Evolutionary conservation across 2,113 vertebrate species (phyloP).

Genomic region (Bombycilla garrulus): DNA sequence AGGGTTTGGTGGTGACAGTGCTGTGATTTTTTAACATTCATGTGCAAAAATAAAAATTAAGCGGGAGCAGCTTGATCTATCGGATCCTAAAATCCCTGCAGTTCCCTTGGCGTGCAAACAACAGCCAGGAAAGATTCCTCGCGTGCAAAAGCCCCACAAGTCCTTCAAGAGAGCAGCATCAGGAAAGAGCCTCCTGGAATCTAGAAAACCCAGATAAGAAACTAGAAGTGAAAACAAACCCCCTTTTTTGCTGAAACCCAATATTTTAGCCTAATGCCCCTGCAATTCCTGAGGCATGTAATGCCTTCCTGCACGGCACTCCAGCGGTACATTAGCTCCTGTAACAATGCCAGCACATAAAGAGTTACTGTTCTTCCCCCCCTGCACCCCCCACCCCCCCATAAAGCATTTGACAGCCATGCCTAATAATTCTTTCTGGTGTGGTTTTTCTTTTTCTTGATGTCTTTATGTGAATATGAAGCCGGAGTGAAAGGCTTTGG

Average conservation of each 20-base stretch:
- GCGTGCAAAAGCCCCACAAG: neutral
- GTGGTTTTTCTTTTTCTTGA: slow-evolving; percentile 89
- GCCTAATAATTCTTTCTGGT: slow-evolving; percentile 98
- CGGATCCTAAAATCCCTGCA: neutral
- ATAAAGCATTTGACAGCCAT: slow-evolving; percentile 95
- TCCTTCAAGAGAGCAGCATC: neutral
- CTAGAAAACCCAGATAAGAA: neutral
- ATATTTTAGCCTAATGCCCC: neutral
- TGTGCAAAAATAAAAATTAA: neutral
- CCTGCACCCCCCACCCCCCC: neutral
- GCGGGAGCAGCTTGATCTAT: neutral
- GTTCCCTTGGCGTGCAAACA: neutral
- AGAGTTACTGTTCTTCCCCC: slow-evolving; percentile 68
- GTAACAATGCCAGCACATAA: slow-evolving; percentile 62
- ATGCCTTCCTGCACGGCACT: slow-evolving; percentile 1
- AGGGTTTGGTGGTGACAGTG: neutral
- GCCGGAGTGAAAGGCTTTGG: slow-evolving; percentile 88
- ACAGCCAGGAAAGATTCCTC: neutral
- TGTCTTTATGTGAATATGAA: slow-evolving; percentile 96
- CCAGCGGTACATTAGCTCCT: slow-evolving; percentile 39
- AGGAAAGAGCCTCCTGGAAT: neutral
- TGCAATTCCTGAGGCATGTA: neutral
- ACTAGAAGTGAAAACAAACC: neutral
- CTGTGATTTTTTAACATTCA: neutral
- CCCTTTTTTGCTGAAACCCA: neutral